Percentiles rank a stretch among this genome's conserved stretches.
These are phyloP conservation scores for Apotomis turbidana DNA, from an alignment of 2,888 invertebrate species.

Conservation along the genomic window DNA sequence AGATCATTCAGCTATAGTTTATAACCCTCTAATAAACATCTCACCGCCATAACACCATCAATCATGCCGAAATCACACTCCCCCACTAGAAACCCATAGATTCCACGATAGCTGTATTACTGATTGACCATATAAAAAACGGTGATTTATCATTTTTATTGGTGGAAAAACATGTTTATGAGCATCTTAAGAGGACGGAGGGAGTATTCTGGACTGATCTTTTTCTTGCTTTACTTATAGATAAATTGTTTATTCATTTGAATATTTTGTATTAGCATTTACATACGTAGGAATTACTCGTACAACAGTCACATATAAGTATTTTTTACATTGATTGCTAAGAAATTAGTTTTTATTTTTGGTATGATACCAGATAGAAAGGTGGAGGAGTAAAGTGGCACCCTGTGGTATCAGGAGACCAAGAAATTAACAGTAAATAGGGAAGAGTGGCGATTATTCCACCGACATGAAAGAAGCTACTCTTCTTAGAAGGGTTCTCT, in stretches of 20 bases:
- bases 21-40: slow-evolving; percentile 27
- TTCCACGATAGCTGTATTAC: slow-evolving; percentile 63
- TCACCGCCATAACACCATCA: slow-evolving; percentile 59
- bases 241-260: neutral
- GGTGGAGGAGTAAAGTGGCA: no score
- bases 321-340: no score
- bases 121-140: slow-evolving; percentile 84
- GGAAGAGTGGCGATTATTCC: no score
- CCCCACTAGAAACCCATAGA: slow-evolving; percentile 29
- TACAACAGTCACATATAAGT: no score
- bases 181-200: slow-evolving; percentile 80
- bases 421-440: no score
- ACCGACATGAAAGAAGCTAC: no score
- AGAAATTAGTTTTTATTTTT: no score
- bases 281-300: neutral
- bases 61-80: slow-evolving; percentile 50
- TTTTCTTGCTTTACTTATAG: neutral
- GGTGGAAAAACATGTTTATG: slow-evolving; percentile 84
- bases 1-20: neutral
- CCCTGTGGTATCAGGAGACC: no score
- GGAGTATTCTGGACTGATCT: slow-evolving; percentile 50
- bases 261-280: slow-evolving; percentile 1
- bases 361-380: no score
- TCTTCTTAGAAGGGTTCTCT: no score
- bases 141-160: slow-evolving; percentile 84